phyloP scores from a whole-genome alignment of 1,140 invertebrate species.

The Bombus polaris region DNA sequence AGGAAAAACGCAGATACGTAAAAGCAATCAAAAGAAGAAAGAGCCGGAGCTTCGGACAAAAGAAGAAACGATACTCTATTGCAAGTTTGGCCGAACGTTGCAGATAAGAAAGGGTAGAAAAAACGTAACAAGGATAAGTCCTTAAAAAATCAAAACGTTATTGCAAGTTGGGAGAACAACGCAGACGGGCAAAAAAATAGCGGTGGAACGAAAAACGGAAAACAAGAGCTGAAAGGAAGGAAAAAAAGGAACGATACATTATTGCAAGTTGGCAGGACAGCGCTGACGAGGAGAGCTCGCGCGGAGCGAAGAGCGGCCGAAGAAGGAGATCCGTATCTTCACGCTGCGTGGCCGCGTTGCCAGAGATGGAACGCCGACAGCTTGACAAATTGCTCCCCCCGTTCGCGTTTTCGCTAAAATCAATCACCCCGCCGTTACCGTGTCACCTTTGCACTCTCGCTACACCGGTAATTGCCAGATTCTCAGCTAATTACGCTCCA shows the following conservation, averaged over 20 bases:
- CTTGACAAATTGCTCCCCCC: constrained; percentile 80
- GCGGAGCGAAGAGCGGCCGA: constrained; percentile 21
- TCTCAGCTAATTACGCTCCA: constrained; percentile 61
- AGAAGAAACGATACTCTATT: neutral
- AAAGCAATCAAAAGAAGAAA: too few species aligned
- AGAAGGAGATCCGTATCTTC: constrained; percentile 72
- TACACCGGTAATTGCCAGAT: constrained; percentile 65
- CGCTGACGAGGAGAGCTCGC: constrained; percentile 21
- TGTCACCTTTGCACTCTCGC: constrained; percentile 73
- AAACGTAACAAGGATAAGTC: neutral
- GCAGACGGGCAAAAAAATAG: neutral
- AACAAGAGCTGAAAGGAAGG: neutral
- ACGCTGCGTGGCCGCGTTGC: constrained; percentile 66
- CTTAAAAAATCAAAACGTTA: neutral
- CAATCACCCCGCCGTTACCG: constrained; percentile 78
- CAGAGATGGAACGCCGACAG: constrained; percentile 74
- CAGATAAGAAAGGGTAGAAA: neutral
- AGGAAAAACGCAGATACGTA: too few species aligned
- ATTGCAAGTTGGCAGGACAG: constrained; percentile 41
- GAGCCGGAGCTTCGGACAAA: neutral
- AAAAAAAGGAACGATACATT: constrained; percentile 2
- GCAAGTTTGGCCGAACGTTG: neutral
- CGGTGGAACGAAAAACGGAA: neutral
- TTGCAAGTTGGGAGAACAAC: neutral
- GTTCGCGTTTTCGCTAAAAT: constrained; percentile 81